Percentiles rank a stretch among this genome's conserved stretches.
Conservation (phyloP, 2,797 vertebrate species). For the Tinamus major region DNA sequence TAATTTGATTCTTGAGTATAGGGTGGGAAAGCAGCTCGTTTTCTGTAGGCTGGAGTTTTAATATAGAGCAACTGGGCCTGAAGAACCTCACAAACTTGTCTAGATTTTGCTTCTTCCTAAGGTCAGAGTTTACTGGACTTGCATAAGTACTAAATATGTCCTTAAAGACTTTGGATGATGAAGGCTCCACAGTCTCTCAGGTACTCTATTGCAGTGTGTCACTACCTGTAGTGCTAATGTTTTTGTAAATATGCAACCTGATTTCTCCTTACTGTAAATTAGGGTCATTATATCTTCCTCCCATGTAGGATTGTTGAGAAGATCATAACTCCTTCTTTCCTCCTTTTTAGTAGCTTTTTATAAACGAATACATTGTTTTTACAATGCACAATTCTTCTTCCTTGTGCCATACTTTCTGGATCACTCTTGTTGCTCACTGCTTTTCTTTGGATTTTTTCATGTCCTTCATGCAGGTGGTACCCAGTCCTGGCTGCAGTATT, state of each 20-base stretch:
- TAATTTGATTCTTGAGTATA: background rate
- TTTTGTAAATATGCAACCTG: background rate
- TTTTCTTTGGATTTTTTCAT: background rate
- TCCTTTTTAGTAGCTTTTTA: background rate
- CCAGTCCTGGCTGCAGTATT: background rate
- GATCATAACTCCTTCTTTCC: background rate
- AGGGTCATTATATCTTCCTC: background rate
- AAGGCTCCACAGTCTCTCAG: background rate
- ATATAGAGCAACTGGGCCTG: background rate
- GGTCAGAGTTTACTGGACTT: background rate
- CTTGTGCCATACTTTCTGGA: background rate
- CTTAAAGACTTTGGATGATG: background rate
- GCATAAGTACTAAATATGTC: background rate
- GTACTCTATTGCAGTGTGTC: rapidly evolving
- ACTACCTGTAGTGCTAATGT: background rate
- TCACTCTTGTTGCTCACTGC: background rate
- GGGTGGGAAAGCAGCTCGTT: background rate
- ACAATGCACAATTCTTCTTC: background rate
- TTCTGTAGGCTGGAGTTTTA: background rate
- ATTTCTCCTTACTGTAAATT: background rate
- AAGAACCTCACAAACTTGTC: background rate
- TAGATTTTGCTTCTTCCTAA: background rate
- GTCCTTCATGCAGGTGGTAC: rapidly evolving
- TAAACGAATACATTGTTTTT: background rate
- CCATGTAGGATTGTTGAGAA: background rate